Base-by-base conservation (phyloP, 2,113 vertebrate species). In the Xiphias gladius region DNA sequence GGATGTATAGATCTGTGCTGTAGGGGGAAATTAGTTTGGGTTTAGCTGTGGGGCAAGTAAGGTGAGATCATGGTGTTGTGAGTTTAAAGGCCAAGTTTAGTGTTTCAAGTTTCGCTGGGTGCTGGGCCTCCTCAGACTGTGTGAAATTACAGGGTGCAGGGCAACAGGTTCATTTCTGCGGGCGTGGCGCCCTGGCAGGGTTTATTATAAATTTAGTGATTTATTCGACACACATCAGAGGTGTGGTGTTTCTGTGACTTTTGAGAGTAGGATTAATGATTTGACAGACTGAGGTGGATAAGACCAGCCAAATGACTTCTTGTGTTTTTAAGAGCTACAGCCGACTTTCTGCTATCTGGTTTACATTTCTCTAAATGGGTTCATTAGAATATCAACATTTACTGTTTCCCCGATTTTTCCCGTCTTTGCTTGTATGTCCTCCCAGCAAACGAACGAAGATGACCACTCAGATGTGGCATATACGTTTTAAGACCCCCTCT, bases 101-200 rank as follows among this genome's bases (percentile, higher is more conserved):
- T 48, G 73, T 66, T 79, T 82, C 19, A 16, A 39, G 82, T 82
- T 83, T 88, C 68, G 68, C 64, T 64, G 78, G 67, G 61, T 50
- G 77, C 43, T 52, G 50, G 37, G 57, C 24, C 32, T 67, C 37
- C 14, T 64, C 9, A 20, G 52, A 35, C 28, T 58, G 14, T 10
- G n/a, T 66, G n/a, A 82, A 79, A 84, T 84, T 22, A 89, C 70
- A 83, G 79, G 71, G 69, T 71, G 72, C 17, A 46, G 46, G 62
- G 19, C 1, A 9, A 57, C 61, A n/a, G 30, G 32, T 58, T 62
- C 1, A 14, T 39, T 30, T 48, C n/a, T 76, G 69, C 46, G 70
- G 75, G 83, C 83, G 83, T 89, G 80, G 74, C 43, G 32, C 54
- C n/a, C 4, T 22, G 43, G 61, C 26, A 14, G 70, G 14, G 35